A percentile compares a stretch with the other conserved stretches of the same genome.
These are phyloP conservation scores for Taeniopygia guttata DNA, from an alignment of 2,797 vertebrate genomes.

Conservation along the genomic window DNA sequence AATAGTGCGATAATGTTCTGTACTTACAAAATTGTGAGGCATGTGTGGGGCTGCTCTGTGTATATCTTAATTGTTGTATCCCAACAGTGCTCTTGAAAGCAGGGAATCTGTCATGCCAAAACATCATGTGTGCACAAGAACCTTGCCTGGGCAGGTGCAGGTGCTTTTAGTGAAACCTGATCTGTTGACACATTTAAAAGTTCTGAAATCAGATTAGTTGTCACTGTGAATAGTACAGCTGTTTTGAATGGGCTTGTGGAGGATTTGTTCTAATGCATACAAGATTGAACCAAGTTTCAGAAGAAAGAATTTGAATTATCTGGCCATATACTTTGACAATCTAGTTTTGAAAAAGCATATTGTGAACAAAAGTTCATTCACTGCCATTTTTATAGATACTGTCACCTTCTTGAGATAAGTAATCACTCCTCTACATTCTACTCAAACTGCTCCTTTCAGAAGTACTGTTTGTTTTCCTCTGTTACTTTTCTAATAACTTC, in stretches of 20 bases:
- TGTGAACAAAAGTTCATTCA: not conserved
- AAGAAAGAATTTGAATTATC: not conserved
- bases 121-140: fast-evolving
- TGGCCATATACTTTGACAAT: not conserved
- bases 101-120: fast-evolving
- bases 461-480: not conserved
- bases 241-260: not conserved
- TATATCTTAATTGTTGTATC: not conserved
- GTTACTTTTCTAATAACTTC: not conserved
- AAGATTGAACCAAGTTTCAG: not conserved
- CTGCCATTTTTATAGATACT: not conserved
- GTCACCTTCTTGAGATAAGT: not conserved
- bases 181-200: not conserved
- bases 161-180: not conserved
- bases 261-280: not conserved
- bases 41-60: not conserved
- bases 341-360: not conserved
- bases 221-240: not conserved
- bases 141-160: not conserved
- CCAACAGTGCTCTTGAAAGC: not conserved
- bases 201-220: not conserved
- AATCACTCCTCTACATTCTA: not conserved
- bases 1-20: not conserved
- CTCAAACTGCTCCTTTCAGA: not conserved
- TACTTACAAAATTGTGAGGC: not conserved